Evolutionary conservation across 2,113 vertebrate genomes (phyloP).

Genomic region (Fulmarus glacialis): DNA sequence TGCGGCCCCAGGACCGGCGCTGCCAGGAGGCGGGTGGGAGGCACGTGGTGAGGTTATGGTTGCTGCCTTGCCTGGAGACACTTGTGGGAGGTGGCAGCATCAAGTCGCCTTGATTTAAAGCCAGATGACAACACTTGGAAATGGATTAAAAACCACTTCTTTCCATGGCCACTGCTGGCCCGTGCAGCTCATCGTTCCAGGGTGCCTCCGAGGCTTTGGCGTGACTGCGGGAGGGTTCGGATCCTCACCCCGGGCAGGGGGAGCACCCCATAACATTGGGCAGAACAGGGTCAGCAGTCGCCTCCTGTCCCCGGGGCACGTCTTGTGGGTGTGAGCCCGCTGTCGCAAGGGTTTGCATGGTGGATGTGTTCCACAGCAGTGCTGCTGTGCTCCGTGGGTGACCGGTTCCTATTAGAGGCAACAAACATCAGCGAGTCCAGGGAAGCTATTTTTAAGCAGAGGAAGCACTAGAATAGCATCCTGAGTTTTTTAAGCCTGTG

Average conservation of each 20-base stretch:
- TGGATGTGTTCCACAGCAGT: constrained; percentile 19
- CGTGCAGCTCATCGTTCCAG: not conserved
- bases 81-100: constrained; percentile 51
- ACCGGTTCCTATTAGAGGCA: constrained; percentile 69
- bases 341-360: not conserved
- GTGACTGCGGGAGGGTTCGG: not conserved
- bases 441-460: constrained; percentile 72
- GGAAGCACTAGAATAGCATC: constrained; percentile 72
- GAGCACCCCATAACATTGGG: fast-evolving
- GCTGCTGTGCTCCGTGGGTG: constrained; percentile 42
- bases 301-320: not conserved
- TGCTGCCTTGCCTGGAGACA: constrained; percentile 25
- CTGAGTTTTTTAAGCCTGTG: constrained; percentile 67
- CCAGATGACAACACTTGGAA: constrained; percentile 63
- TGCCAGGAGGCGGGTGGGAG: not conserved
- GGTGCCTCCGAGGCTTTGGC: not conserved
- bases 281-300: not conserved
- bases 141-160: constrained; percentile 49
- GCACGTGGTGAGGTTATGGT: not conserved
- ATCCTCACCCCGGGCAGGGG: not conserved
- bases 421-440: constrained; percentile 54
- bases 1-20: not conserved
- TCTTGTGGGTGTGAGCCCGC: fast-evolving
- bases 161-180: constrained; percentile 47
- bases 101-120: constrained; percentile 50